These are phyloP conservation scores for Macrochelys suwanniensis DNA, from an alignment of 2,797 vertebrate genomes.

Conservation along the genomic window DNA sequence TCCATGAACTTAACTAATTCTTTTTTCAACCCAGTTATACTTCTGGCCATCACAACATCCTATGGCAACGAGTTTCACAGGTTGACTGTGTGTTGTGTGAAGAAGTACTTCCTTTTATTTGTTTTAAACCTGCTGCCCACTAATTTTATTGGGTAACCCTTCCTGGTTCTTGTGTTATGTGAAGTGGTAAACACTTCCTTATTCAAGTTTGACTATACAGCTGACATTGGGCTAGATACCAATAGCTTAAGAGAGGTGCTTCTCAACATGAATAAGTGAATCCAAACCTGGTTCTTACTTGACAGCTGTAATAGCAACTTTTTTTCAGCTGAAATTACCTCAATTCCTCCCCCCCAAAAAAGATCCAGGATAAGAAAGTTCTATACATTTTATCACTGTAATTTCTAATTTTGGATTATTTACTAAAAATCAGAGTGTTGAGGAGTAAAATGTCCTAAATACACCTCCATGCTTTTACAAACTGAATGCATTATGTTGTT, in stretches of 20 bases:
- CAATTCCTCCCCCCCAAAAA: not conserved
- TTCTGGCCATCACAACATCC: not conserved
- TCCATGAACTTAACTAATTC: not conserved
- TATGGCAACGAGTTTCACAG: not conserved
- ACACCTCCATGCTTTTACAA: not conserved
- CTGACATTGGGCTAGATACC: not conserved
- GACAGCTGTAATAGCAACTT: conserved; percentile 19
- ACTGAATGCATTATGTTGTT: not conserved
- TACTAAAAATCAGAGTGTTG: not conserved
- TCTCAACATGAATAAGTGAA: conserved; percentile 25
- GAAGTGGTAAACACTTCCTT: not conserved
- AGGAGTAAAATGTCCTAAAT: not conserved
- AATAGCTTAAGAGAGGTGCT: not conserved
- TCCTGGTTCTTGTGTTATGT: not conserved
- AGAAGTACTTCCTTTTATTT: not conserved
- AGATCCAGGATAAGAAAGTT: too few species aligned
- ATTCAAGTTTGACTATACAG: not conserved
- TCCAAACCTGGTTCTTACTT: conserved; percentile 11
- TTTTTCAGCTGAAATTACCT: not conserved
- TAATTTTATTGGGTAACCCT: not conserved
- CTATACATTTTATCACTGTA: not conserved
- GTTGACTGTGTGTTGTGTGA: not conserved
- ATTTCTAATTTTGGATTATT: not conserved
- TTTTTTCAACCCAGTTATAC: not conserved
- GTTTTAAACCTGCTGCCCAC: not conserved